phyloP scores from a whole-genome alignment of 2,888 invertebrate species.

The Eristalinus aeneus region DNA sequence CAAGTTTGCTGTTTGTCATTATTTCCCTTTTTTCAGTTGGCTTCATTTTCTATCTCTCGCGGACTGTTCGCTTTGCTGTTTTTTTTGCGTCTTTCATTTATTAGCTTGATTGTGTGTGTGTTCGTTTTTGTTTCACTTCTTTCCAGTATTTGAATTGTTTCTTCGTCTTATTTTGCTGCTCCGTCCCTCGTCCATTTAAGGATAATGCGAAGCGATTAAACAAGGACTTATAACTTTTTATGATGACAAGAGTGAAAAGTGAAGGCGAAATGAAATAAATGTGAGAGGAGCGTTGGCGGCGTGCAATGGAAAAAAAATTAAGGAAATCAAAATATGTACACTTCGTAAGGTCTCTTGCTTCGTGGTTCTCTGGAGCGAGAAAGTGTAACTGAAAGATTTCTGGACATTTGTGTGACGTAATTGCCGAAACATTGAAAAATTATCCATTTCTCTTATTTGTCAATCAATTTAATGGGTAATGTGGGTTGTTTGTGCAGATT shows the following conservation, averaged over 20 bases:
- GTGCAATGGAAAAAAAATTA: not conserved
- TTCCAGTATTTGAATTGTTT: not conserved
- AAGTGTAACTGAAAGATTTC: not conserved
- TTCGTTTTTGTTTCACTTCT: not conserved
- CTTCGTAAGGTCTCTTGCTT: not conserved
- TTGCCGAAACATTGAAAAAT: conserved; percentile 44
- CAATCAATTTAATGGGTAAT: not conserved
- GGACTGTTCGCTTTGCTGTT: not conserved
- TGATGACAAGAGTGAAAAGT: conserved; percentile 17
- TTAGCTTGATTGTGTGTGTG: conserved; percentile 23
- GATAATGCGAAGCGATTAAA: conserved; percentile 29
- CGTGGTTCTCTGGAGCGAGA: not conserved
- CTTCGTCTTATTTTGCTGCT: not conserved
- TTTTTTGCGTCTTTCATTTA: conserved; percentile 29
- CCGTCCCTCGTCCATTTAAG: not conserved
- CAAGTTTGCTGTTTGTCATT: conserved; percentile 39
- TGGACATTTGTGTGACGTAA: conserved; percentile 16
- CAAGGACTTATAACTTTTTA: conserved; percentile 32
- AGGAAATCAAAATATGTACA: conserved; percentile 17
- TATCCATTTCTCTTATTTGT: conserved; percentile 29
- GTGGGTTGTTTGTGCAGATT: not conserved
- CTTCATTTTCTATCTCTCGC: not conserved
- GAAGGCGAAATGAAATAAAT: conserved; percentile 10
- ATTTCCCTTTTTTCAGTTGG: not conserved
- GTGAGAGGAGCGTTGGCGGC: not conserved